Evolutionary conservation across 2,113 vertebrate species (phyloP).

Genomic region (Scytalopus superciliaris): DNA sequence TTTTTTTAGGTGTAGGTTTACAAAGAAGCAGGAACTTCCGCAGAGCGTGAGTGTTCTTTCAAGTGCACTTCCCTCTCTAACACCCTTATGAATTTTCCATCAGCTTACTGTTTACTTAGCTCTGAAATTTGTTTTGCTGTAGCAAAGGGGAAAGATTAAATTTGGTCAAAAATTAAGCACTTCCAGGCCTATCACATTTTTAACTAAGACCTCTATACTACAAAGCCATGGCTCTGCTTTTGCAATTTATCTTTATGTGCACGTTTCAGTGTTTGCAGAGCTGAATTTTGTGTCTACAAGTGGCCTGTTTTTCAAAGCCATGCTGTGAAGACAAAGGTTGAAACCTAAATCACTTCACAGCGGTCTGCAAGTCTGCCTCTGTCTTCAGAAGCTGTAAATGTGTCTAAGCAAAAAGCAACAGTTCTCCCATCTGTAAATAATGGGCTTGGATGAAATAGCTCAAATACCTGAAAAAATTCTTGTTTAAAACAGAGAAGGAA

Average conservation of each 20-base stretch:
- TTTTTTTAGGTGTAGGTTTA: neutral
- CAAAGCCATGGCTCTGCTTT: neutral
- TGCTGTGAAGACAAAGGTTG: constrained; percentile 41
- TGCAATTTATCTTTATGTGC: neutral
- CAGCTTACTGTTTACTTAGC: neutral
- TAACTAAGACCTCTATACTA: neutral
- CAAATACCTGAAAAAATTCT: constrained; percentile 7
- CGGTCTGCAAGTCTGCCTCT: constrained; percentile 20
- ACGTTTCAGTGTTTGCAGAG: constrained; percentile 1
- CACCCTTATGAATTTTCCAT: neutral
- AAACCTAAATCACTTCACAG: constrained; percentile 34
- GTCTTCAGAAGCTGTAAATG: constrained; percentile 15
- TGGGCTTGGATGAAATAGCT: neutral
- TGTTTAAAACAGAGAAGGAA: neutral
- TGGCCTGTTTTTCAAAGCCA: constrained; percentile 14
- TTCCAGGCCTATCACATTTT: neutral
- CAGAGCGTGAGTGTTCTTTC: neutral
- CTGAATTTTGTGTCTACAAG: neutral
- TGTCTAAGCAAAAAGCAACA: constrained; percentile 22
- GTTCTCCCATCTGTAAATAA: constrained; percentile 5
- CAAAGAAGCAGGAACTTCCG: neutral
- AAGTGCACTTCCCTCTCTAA: neutral
- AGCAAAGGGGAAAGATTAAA: neutral
- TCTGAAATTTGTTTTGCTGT: neutral
- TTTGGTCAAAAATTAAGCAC: neutral